Conservation (phyloP, 2,888 invertebrate genomes). For the Plemyria rubiginata region DNA sequence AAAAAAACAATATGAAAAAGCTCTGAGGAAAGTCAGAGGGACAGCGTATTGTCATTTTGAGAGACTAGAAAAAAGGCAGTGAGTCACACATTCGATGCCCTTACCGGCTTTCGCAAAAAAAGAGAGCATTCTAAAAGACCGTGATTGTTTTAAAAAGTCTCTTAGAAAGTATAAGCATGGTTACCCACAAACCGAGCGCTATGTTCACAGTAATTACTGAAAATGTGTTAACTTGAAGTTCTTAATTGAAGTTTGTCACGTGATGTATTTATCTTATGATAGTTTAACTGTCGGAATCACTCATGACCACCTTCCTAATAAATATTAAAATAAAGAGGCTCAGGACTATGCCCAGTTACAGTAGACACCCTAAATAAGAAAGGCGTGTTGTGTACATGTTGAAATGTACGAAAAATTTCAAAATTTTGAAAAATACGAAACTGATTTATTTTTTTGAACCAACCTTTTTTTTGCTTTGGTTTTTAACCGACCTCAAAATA, state of each 20-base stretch:
- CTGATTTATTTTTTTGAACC: no score
- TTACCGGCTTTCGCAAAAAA: neutral
- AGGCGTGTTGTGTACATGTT: no score
- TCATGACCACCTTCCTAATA: neutral
- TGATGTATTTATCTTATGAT: constrained; percentile 54
- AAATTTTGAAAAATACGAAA: no score
- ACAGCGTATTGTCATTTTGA: no score
- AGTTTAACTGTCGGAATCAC: neutral
- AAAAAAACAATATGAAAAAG: no score
- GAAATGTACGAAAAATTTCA: no score
- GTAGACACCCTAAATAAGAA: no score
- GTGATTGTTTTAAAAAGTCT: neutral
- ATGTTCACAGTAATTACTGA: constrained; percentile 62
- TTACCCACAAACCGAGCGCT: constrained; percentile 41
- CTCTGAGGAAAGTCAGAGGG: no score
- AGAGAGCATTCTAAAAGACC: neutral
- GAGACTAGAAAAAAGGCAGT: neutral
- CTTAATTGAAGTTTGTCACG: constrained; percentile 65
- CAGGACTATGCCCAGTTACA: no score
- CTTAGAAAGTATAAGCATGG: constrained; percentile 22
- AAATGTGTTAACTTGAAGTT: constrained; percentile 67
- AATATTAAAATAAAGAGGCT: neutral
- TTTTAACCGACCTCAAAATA: no score
- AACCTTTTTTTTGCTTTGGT: no score
- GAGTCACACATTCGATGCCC: neutral